Evolutionary conservation across 2,888 invertebrate species (phyloP), one percentile per base, ranked within the genome.

Genomic region (Phyllotreta cruciferae): DNA sequence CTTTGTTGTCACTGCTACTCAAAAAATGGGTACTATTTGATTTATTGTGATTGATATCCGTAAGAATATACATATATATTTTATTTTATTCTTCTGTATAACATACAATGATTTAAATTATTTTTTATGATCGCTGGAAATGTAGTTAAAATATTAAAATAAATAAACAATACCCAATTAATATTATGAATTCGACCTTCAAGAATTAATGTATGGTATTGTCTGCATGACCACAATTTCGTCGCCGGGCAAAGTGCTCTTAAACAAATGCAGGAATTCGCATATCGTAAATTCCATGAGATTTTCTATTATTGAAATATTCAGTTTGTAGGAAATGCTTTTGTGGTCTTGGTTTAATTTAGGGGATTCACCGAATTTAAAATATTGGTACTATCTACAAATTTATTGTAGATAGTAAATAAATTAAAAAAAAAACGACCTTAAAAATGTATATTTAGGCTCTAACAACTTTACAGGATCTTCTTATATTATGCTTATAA

Each of bases 121-220:
- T 50, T 49, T 57, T 49, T 50, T 58, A 58, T 58, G 11, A 42
- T 58, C 35, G 13, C 50, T 14, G 52, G 14, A 44, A 52, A 58
- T 47, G 58, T 52, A 58, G 50, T 58, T 58, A 58, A 52, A 58
- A 58, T 52, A 52, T 52, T 44, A 44, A 58, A 58, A 58, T 58
- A 58, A 58, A 58, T 58, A 58, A 58, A 60, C 60, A 60, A 60
- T 52, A 60, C 60, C 42, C 60, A 60, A 60, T 60, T 60, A 60
- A 60, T 52, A 60, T 60, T 60, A 60, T 44, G 44, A 52, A 44
- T 60, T 60, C 34, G 52, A 60, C 60, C 60, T 60, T 60, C 44
- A 52, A 44, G 52, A 52, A 60, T 60, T 44, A n/a, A 24, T 52
- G 47, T 53, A 36, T 52, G 34, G 6, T 60, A 60, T 52, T 60